These are phyloP conservation scores for Saiga tatarica DNA, from an alignment of 2,113 vertebrate species.

Conservation along the genomic window DNA sequence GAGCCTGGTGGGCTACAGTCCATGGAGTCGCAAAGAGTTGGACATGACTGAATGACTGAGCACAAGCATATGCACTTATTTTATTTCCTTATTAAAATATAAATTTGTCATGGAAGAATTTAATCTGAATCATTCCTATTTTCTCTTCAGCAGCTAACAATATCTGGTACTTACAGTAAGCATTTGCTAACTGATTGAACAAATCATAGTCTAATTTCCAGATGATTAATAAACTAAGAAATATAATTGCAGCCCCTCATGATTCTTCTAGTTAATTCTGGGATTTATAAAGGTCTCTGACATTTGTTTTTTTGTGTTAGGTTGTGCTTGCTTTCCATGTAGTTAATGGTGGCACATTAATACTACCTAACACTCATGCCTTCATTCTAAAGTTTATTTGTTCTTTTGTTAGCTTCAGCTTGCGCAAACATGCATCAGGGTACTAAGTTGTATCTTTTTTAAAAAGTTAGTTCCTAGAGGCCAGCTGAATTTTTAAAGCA, in stretches of 20 bases:
- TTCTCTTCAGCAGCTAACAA: background rate
- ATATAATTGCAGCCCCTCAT: background rate
- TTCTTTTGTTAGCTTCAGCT: background rate
- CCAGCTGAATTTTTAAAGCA: background rate
- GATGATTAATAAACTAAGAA: constrained; percentile 34
- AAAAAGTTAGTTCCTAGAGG: background rate
- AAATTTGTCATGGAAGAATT: background rate
- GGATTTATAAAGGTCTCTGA: background rate
- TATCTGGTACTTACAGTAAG: background rate
- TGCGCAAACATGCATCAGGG: background rate
- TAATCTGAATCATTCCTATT: constrained; percentile 21
- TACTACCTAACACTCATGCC: background rate
- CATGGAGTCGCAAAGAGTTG: background rate
- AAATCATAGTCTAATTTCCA: constrained; percentile 10
- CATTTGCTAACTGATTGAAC: constrained; percentile 20
- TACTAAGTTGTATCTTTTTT: constrained; percentile 1
- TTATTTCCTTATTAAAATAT: constrained; percentile 17
- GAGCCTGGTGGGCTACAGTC: background rate
- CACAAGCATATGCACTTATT: background rate
- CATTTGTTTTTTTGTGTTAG: background rate
- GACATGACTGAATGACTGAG: background rate
- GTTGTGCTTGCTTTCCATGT: background rate
- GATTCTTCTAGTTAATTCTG: background rate
- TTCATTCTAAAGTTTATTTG: constrained; percentile 23
- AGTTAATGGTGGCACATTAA: background rate